A percentile compares a stretch with the other conserved stretches of the same genome.
phyloP scores from a whole-genome alignment of 2,888 invertebrate genomes.

The Synanthedon tipuliformis region DNA sequence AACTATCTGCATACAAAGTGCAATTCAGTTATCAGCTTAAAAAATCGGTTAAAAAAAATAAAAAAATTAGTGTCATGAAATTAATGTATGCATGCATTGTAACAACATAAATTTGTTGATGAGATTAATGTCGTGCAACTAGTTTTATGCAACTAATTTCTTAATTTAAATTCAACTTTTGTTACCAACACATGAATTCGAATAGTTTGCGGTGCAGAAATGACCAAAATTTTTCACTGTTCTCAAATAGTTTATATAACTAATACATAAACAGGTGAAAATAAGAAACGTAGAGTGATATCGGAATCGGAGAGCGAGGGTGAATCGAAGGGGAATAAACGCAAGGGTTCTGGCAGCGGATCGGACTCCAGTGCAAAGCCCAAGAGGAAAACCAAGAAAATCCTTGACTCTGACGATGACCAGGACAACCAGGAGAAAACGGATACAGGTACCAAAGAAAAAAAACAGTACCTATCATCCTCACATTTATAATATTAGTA shows the following conservation, averaged over 20 bases:
- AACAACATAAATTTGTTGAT: too few species aligned
- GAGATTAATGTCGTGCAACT: too few species aligned
- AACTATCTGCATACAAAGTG: too few species aligned
- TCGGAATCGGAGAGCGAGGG: constrained; percentile 65
- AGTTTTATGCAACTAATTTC: too few species aligned
- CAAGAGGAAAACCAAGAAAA: constrained; percentile 64
- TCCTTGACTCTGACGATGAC: constrained; percentile 77
- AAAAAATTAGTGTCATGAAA: too few species aligned
- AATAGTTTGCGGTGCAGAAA: background rate
- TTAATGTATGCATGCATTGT: too few species aligned
- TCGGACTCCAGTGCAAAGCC: constrained; percentile 53
- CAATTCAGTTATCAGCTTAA: too few species aligned
- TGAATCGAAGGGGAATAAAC: constrained; percentile 40
- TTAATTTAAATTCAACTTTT: too few species aligned
- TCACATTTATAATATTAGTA: too few species aligned
- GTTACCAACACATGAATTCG: too few species aligned
- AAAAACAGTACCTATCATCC: too few species aligned
- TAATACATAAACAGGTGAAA: constrained; percentile 21
- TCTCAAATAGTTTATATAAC: constrained; percentile 1
- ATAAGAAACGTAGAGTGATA: constrained; percentile 56
- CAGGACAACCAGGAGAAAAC: constrained; percentile 44
- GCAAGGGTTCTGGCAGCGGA: constrained; percentile 56
- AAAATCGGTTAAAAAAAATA: too few species aligned
- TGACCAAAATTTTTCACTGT: background rate
- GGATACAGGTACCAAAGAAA: constrained; percentile 29